Conservation (phyloP, 35 echinoderm and acorn worm genomes). For the Lytechinus variegatus region DNA sequence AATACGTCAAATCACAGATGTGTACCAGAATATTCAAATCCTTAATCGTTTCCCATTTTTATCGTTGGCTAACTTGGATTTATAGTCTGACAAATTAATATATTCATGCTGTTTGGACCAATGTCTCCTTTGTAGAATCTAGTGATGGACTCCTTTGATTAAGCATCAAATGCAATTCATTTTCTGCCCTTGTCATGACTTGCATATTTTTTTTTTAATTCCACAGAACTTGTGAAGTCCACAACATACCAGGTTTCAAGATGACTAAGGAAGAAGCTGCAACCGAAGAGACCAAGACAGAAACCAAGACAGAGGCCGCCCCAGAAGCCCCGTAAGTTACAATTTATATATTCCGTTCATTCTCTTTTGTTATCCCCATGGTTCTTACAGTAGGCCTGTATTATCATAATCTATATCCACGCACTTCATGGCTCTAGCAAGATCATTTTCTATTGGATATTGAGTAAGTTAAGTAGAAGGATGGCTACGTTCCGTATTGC, state of each 20-base stretch:
- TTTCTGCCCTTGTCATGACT: not conserved
- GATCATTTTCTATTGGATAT: not conserved
- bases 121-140: not conserved
- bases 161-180: not conserved
- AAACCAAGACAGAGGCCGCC: conserved; percentile 56
- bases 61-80: not conserved
- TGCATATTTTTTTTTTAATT: not conserved
- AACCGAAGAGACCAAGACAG: conserved; percentile 60
- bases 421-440: too few species aligned
- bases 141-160: not conserved
- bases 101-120: not conserved
- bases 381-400: too few species aligned
- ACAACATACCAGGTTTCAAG: not conserved
- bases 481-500: not conserved
- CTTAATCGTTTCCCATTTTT: not conserved
- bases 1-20: not conserved
- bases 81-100: not conserved
- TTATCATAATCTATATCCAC: too few species aligned
- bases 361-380: not conserved
- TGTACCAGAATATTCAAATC: not conserved
- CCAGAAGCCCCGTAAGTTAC: conserved; percentile 60
- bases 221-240: not conserved
- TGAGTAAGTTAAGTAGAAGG: not conserved
- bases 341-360: not conserved
- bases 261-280: conserved; percentile 70